Evolutionary conservation across 2,888 invertebrate species (phyloP), one percentile per base, ranked within the genome.

Genomic region (Cantharis lateralis): DNA sequence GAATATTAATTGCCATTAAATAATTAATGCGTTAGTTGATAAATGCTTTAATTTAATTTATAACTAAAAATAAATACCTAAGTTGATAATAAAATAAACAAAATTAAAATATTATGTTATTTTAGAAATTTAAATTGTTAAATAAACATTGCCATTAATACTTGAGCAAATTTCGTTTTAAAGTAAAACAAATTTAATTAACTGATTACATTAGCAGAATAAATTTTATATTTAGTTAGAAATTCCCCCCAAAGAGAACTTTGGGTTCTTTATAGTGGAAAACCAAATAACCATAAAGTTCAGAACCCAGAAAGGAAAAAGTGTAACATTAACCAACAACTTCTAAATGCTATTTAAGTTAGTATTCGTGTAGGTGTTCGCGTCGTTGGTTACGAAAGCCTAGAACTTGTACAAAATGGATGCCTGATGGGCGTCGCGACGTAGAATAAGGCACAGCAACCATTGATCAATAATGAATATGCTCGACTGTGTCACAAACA

Each of bases 401-500:
- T 80, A 80, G 81, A 78, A 83, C 80, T 83, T 82, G 82, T 81
- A 85, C 86, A 87, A 87, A 87, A 87, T 87, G 87, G 87, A 85
- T 83, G 87, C 85, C 86, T 83, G 86, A 83, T 85, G 85, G 84
- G 83, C 87, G 87, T 87, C 87, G 87, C 87, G 87, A 86, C 86
- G 85, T 81, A 84, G 85, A 83, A 86, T 86, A 87, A 87, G 87
- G 87, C 86, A 85, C 80, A 84, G 83, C 84, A 82, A 81, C 81
- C 84, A 82, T 85, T 87, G 86, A 88, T 88, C 87, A 87, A 88
- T 88, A 88, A 87, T 87, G 87, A 87, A 87, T 86, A 87, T 84
- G 85, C 84, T 84, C 83, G 84, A 86, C 84, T 86, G 85, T 84
- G 84, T 84, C 85, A 84, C 85, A 83, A 83, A 82, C 83, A 83